Conservation (phyloP, 2,797 vertebrate species). For the Scomberomorus guttatus region DNA sequence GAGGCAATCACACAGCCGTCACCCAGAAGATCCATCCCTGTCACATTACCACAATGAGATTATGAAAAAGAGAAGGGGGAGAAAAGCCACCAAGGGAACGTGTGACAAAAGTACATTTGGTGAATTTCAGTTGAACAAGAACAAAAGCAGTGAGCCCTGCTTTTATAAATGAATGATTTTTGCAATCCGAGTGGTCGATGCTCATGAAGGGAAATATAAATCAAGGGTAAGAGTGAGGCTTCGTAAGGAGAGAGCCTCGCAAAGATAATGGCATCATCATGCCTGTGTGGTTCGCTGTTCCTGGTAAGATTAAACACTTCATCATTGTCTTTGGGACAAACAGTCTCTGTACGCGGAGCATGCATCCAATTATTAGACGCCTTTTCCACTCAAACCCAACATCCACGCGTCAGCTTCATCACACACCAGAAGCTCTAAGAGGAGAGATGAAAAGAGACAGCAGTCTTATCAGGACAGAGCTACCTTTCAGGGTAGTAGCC, state of each 20-base stretch:
- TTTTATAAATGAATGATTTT: slow-evolving; percentile 81
- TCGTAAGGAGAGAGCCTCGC: slow-evolving; percentile 63
- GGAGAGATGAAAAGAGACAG: slow-evolving; percentile 59
- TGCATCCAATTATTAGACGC: slow-evolving; percentile 70
- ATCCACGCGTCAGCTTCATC: slow-evolving; percentile 49
- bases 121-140: slow-evolving; percentile 58
- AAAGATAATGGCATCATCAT: slow-evolving; percentile 82
- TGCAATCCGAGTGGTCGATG: slow-evolving; percentile 75
- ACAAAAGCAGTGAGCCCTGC: slow-evolving; percentile 60
- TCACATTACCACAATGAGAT: slow-evolving; percentile 65
- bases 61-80: slow-evolving; percentile 29
- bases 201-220: slow-evolving; percentile 82
- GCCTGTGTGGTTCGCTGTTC: slow-evolving; percentile 77
- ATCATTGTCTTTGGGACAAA: slow-evolving; percentile 83
- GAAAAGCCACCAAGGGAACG: slow-evolving; percentile 33
- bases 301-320: slow-evolving; percentile 84
- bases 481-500: slow-evolving; percentile 63
- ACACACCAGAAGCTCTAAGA: slow-evolving; percentile 28
- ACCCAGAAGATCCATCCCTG: slow-evolving; percentile 71
- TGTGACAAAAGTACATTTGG: slow-evolving; percentile 67
- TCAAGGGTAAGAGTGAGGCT: slow-evolving; percentile 71
- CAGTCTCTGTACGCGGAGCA: slow-evolving; percentile 49
- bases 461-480: slow-evolving; percentile 55
- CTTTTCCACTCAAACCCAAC: slow-evolving; percentile 57
- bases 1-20: slow-evolving; percentile 76